Conservation (phyloP, 2,113 vertebrate species). For the Nothoprocta perdicaria region DNA sequence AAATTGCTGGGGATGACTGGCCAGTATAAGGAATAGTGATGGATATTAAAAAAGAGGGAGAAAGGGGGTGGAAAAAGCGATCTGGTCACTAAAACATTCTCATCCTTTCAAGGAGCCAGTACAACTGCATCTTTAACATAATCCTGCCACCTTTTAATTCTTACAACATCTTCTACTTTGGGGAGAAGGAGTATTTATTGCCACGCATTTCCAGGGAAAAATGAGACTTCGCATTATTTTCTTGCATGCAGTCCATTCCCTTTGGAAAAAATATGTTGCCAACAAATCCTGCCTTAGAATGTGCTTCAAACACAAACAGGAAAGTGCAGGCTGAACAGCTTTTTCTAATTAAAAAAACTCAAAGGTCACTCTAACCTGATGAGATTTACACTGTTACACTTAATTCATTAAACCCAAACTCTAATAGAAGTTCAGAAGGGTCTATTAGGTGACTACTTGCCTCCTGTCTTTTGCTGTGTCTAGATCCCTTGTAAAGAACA, state of each 20-base stretch:
- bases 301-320: background rate
- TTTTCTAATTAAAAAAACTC: slow-evolving; percentile 22
- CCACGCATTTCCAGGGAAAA: background rate
- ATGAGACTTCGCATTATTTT: background rate
- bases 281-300: background rate
- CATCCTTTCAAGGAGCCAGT: background rate
- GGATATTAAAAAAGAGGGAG: background rate
- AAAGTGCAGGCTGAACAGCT: background rate
- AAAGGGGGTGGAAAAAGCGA: background rate
- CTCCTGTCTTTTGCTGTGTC: background rate
- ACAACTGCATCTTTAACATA: background rate
- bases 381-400: background rate
- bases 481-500: slow-evolving; percentile 4
- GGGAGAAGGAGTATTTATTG: background rate
- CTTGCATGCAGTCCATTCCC: background rate
- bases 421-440: background rate
- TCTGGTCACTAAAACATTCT: background rate
- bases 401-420: background rate
- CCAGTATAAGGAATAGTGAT: background rate
- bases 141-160: background rate
- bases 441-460: background rate
- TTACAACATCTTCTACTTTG: background rate
- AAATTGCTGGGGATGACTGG: background rate
- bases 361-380: background rate
- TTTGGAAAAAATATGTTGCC: background rate